A percentile compares a stretch with the other conserved stretches of the same genome.
These are phyloP conservation scores for Nannospalax galili DNA, from an alignment of 2,113 vertebrate genomes.

Conservation along the genomic window DNA sequence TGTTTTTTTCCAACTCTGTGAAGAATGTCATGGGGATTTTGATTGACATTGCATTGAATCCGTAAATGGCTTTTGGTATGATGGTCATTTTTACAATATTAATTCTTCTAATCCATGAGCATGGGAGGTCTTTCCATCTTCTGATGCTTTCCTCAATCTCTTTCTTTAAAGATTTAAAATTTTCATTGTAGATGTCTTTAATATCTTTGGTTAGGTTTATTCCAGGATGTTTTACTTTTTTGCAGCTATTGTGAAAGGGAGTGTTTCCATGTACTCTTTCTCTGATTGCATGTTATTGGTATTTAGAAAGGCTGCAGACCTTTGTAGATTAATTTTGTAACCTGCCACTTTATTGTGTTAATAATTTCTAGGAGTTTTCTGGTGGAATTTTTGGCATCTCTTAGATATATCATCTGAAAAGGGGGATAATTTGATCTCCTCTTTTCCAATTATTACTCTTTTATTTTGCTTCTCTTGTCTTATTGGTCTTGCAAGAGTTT, in stretches of 20 bases:
- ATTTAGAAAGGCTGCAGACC: background rate
- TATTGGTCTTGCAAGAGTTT: background rate
- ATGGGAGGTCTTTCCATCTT: background rate
- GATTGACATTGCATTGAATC: background rate
- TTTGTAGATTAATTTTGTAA: too few species aligned
- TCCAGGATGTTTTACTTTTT: too few species aligned
- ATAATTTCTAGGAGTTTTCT: background rate
- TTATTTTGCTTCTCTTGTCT: background rate
- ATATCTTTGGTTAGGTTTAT: too few species aligned
- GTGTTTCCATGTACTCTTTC: background rate
- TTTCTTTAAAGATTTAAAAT: background rate
- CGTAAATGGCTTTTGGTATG: background rate
- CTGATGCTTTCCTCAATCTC: background rate
- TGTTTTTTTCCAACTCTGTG: background rate
- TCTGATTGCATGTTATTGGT: background rate
- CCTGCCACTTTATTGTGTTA: too few species aligned
- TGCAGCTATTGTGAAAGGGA: background rate
- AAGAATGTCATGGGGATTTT: background rate
- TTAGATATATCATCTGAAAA: background rate
- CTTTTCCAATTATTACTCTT: background rate
- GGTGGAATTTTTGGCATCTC: too few species aligned
- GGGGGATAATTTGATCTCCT: background rate
- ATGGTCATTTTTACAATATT: background rate
- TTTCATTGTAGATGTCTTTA: background rate
- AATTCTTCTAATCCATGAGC: background rate